A percentile compares a stretch with the other conserved stretches of the same genome.
These are phyloP conservation scores for Mechanitis messenoides DNA, from an alignment of 2,888 invertebrate genomes.

Conservation along the genomic window DNA sequence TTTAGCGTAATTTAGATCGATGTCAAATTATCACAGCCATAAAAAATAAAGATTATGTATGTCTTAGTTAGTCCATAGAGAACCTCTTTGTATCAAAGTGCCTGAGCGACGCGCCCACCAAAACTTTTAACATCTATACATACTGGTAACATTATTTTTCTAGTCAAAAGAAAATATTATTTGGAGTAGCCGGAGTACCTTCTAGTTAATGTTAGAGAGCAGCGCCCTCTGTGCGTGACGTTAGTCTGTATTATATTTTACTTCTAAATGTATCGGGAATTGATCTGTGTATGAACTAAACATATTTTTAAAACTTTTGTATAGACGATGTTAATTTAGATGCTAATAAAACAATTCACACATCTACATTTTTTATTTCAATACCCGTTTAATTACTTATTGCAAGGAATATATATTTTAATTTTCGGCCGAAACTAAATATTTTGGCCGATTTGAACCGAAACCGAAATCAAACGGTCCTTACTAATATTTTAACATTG, in stretches of 20 bases:
- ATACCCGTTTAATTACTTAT: conserved; percentile 3
- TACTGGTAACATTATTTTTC: background rate
- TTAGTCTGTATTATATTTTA: background rate
- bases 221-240: background rate
- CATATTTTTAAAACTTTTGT: conserved; percentile 57
- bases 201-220: background rate
- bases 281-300: conserved; percentile 27
- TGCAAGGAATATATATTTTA: conserved; percentile 16
- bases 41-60: no score
- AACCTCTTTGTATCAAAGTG: no score
- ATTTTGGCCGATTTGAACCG: no score
- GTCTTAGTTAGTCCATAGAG: no score
- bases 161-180: conserved; percentile 9
- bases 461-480: no score
- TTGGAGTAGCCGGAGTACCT: background rate
- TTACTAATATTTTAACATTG: no score
- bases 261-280: conserved; percentile 17
- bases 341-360: conserved; percentile 47
- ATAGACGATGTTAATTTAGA: conserved; percentile 53
- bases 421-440: background rate
- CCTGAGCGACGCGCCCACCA: no score
- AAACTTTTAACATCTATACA: no score
- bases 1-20: background rate
- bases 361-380: conserved; percentile 35
- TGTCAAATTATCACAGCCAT: background rate